Conservation (phyloP, 53 echinoderm and acorn worm species). For the Echinometra lucunter region DNA sequence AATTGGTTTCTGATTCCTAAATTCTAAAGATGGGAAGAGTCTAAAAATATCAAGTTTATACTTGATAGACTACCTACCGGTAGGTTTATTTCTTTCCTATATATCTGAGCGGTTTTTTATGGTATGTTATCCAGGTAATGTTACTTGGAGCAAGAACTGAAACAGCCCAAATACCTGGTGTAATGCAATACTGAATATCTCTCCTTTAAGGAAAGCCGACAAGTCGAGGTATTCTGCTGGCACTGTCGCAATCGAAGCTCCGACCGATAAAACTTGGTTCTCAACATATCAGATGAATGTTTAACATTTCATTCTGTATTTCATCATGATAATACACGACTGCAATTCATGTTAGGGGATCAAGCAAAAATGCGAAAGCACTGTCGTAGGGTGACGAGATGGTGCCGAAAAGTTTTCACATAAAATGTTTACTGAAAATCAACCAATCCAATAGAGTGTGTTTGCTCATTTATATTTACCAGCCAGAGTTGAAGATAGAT, state of each 20-base stretch:
- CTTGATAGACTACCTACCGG: no score
- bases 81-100: no score
- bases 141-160: neutral
- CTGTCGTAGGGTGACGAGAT: neutral
- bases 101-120: neutral
- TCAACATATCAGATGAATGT: neutral
- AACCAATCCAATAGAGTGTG: no score
- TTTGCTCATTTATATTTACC: no score
- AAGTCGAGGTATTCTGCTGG: neutral
- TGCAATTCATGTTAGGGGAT: neutral
- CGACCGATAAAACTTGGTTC: neutral
- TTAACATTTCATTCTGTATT: neutral
- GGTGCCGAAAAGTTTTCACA: neutral
- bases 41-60: no score
- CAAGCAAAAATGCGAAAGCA: neutral
- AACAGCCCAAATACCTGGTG: neutral
- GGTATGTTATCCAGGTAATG: neutral
- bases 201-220: neutral
- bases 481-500: no score
- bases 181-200: neutral
- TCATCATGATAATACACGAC: neutral
- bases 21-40: no score
- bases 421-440: neutral
- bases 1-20: no score
- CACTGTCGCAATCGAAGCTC: neutral